phyloP scores from a whole-genome alignment of 2,888 invertebrate genomes.

The Oscheius sp. region DNA sequence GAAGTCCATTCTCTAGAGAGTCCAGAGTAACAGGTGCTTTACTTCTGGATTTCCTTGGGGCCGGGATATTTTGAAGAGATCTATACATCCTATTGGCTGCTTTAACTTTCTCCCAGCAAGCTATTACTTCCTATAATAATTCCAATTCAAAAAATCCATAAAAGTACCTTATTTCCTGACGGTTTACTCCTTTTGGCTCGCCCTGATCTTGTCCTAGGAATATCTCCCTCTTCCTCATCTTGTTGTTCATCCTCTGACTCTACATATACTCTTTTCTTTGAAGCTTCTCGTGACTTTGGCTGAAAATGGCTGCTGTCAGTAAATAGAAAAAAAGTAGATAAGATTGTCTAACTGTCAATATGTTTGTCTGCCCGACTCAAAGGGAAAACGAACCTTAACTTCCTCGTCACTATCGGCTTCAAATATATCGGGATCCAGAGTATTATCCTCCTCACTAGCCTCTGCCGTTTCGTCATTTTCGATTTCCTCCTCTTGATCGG shows the following conservation, averaged over 20 bases:
- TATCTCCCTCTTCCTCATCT: not conserved
- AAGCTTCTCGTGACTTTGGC: not conserved
- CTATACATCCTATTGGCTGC: conserved; percentile 12
- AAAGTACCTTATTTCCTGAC: not conserved
- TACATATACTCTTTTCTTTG: conserved; percentile 7
- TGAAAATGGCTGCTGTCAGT: not conserved
- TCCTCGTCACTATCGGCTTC: conserved; percentile 12
- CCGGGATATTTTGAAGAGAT: conserved; percentile 13
- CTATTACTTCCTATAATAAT: not conserved
- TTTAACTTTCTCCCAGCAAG: conserved; percentile 4
- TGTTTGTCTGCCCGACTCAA: no score
- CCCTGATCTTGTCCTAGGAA: not conserved
- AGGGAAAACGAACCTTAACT: no score
- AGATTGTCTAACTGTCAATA: not conserved
- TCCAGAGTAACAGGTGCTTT: not conserved
- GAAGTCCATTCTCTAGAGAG: not conserved
- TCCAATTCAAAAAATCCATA: not conserved
- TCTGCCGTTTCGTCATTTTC: not conserved
- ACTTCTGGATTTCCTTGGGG: not conserved
- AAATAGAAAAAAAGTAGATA: not conserved
- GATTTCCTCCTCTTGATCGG: not conserved
- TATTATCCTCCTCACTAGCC: not conserved
- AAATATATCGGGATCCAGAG: conserved; percentile 1
- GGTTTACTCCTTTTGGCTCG: not conserved
- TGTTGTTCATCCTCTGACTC: not conserved